These are phyloP conservation scores for Coendou prehensilis DNA, from an alignment of 2,797 vertebrate genomes.

Conservation along the genomic window DNA sequence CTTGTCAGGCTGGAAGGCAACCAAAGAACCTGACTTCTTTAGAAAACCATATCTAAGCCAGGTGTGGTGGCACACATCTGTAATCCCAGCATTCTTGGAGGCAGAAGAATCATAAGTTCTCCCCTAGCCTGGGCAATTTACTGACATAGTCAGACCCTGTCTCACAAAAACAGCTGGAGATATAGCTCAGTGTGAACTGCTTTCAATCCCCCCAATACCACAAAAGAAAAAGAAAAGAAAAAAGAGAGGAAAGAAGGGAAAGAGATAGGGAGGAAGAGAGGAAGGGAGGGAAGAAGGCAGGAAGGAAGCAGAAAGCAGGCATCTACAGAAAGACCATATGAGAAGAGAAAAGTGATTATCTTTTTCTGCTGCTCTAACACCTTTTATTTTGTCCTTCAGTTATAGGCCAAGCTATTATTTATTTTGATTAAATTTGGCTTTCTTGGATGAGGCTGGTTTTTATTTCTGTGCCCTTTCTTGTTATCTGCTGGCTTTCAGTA, in stretches of 20 bases:
- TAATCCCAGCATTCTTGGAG: not conserved
- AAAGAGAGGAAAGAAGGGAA: not conserved
- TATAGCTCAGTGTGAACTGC: not conserved
- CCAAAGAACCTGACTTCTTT: not conserved
- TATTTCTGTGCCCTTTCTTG: not conserved
- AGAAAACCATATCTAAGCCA: not conserved
- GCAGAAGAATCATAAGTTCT: not conserved
- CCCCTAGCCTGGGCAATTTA: not conserved
- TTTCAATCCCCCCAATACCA: not conserved
- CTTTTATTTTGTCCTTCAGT: not conserved
- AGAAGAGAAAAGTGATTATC: not conserved
- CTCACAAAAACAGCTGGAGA: not conserved
- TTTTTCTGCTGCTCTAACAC: not conserved
- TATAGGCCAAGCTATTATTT: not conserved
- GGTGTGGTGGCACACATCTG: not conserved
- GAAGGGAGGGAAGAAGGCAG: not conserved
- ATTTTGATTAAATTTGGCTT: slow-evolving; percentile 7
- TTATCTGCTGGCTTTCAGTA: not conserved
- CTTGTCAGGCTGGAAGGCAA: not conserved
- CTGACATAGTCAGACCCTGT: not conserved
- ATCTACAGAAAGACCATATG: not conserved
- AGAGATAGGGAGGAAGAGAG: not conserved
- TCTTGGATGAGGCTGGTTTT: not conserved
- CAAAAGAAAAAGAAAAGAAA: not conserved
- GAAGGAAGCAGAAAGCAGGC: not conserved